Evolutionary conservation across 2,113 vertebrate species (phyloP).

Genomic region (Emydura subglobosa): DNA sequence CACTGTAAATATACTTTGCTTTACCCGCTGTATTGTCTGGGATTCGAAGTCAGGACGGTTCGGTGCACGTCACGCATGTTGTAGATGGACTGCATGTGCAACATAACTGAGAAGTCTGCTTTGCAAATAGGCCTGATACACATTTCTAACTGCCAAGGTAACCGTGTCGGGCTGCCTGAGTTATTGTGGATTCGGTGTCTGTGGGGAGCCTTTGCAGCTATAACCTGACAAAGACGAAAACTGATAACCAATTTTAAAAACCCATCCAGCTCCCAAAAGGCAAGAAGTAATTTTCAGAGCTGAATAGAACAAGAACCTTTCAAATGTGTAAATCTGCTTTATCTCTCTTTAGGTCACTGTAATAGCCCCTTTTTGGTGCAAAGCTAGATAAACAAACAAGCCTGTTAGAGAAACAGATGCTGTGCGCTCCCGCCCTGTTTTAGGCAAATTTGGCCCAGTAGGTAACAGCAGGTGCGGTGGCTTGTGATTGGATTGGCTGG

Average conservation of each 20-base stretch:
- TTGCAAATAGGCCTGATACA: background rate
- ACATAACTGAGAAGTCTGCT: background rate
- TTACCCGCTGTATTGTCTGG: accelerated
- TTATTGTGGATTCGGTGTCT: background rate
- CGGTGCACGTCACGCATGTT: background rate
- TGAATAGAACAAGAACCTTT: background rate
- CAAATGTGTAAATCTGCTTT: background rate
- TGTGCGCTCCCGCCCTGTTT: accelerated
- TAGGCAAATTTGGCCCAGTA: background rate
- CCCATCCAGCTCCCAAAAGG: conserved; percentile 2
- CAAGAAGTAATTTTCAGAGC: conserved; percentile 49
- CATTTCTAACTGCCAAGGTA: background rate
- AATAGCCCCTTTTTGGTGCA: background rate
- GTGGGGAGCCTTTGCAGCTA: background rate
- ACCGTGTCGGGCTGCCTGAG: background rate
- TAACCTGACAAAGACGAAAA: conserved; percentile 38
- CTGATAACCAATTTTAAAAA: conserved; percentile 26
- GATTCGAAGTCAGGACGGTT: background rate
- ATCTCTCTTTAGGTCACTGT: conserved; percentile 12
- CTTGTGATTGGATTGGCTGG: background rate
- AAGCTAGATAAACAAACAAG: background rate
- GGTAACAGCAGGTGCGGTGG: background rate
- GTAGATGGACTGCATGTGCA: background rate
- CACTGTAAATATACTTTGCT: accelerated
- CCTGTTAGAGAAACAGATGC: background rate